phyloP scores from a whole-genome alignment of 2,888 invertebrate genomes.

The Caenorhabditis becei region DNA sequence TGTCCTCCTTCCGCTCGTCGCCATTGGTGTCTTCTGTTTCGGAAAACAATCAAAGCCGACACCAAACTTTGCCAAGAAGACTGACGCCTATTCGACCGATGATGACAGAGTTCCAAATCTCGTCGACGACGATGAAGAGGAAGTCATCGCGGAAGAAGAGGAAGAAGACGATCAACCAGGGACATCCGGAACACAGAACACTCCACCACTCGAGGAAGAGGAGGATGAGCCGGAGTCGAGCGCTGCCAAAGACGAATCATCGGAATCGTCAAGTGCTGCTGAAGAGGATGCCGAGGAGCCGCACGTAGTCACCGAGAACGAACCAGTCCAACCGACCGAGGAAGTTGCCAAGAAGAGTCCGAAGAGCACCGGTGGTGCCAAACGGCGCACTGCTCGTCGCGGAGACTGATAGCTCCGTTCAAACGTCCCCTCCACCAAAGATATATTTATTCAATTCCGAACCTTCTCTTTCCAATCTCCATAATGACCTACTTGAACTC shows the following conservation, averaged over 20 bases:
- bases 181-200: slow-evolving; percentile 43
- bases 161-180: slow-evolving; percentile 38
- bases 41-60: slow-evolving; percentile 73
- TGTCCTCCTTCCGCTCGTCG: slow-evolving; percentile 88
- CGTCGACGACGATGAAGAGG: slow-evolving; percentile 71
- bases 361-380: slow-evolving; percentile 40
- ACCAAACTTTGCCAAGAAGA: slow-evolving; percentile 85
- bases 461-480: neutral
- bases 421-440: neutral
- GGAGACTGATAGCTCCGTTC: slow-evolving; percentile 33
- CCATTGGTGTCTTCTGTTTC: slow-evolving; percentile 90
- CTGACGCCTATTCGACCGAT: slow-evolving; percentile 87
- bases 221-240: slow-evolving; percentile 17
- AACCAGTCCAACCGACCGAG: slow-evolving; percentile 58
- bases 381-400: slow-evolving; percentile 49
- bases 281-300: slow-evolving; percentile 51
- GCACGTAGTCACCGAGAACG: slow-evolving; percentile 45
- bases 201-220: slow-evolving; percentile 3
- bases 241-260: slow-evolving; percentile 6
- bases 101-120: slow-evolving; percentile 82
- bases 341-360: slow-evolving; percentile 54
- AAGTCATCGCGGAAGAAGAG: slow-evolving; percentile 22
- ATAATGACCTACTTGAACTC: slow-evolving; percentile 30
- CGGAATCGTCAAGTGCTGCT: slow-evolving; percentile 28
- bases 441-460: neutral